These are phyloP conservation scores for Siniperca knerii DNA, from an alignment of 2,113 vertebrate species.

Conservation along the genomic window DNA sequence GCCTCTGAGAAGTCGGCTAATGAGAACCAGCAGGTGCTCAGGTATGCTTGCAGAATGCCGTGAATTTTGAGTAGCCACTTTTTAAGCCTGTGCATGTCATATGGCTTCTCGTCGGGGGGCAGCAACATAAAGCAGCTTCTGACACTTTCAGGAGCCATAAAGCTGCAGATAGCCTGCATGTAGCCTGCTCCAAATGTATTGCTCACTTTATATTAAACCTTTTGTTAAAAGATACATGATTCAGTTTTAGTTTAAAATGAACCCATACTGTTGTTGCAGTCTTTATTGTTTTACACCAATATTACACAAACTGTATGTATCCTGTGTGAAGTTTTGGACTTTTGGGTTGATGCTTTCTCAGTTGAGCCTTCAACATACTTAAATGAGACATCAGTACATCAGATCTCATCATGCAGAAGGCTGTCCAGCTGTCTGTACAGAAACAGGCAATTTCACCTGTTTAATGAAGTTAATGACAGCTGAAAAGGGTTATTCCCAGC, in stretches of 20 bases:
- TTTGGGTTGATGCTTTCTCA: neutral
- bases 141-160: neutral
- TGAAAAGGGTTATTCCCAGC: neutral
- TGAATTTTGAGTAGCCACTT: no score
- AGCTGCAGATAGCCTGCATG: no score
- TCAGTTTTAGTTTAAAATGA: neutral
- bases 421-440: neutral
- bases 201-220: neutral
- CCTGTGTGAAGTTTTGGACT: neutral
- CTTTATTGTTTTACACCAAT: neutral
- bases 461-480: neutral
- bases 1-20: constrained; percentile 3
- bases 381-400: neutral
- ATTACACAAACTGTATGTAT: neutral
- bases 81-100: constrained; percentile 12
- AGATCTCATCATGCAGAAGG: neutral
- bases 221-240: neutral
- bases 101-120: neutral
- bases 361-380: neutral
- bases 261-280: neutral
- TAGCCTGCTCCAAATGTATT: neutral
- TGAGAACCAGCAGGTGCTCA: constrained; percentile 33
- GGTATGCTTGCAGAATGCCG: constrained; percentile 46
- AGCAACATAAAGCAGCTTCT: neutral
- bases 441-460: neutral